These are phyloP conservation scores for Numenius arquata DNA, from an alignment of 2,113 vertebrate genomes.

Conservation along the genomic window DNA sequence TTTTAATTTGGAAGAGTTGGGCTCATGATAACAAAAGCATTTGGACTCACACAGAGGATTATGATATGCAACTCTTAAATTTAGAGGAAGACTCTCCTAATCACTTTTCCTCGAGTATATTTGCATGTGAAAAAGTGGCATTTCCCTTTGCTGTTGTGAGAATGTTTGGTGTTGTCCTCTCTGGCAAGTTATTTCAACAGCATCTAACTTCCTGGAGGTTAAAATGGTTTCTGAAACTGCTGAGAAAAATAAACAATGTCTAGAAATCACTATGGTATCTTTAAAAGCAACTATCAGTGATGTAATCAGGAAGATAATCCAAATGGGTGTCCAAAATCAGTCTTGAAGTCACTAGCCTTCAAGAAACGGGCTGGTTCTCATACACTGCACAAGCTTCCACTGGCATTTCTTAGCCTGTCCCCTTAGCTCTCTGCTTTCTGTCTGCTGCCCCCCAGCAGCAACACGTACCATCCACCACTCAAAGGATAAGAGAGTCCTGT, in stretches of 20 bases:
- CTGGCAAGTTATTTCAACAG: not conserved
- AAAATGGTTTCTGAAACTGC: not conserved
- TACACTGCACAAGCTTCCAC: not conserved
- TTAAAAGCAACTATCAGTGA: not conserved
- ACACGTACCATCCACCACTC: not conserved
- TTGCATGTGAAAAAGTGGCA: not conserved
- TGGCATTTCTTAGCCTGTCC: not conserved
- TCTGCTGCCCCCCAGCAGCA: conserved; percentile 30
- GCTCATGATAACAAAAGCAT: not conserved
- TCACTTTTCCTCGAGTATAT: not conserved
- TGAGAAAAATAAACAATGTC: not conserved
- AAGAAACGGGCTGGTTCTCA: not conserved
- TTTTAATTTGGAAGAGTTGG: not conserved
- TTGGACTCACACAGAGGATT: not conserved
- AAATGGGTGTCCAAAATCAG: not conserved
- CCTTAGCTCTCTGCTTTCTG: conserved; percentile 5
- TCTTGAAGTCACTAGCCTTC: not conserved
- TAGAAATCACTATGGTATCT: not conserved
- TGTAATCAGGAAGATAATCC: not conserved
- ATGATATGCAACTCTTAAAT: not conserved
- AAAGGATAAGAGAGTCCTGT: conserved; percentile 4
- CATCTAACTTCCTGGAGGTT: not conserved
- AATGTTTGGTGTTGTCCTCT: not conserved
- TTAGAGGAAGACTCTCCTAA: not conserved
- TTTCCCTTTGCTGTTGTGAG: not conserved